Percentiles rank a stretch among this genome's conserved stretches.
phyloP scores from a whole-genome alignment of 2,797 vertebrate species.

The Pantherophis vulpinus region DNA sequence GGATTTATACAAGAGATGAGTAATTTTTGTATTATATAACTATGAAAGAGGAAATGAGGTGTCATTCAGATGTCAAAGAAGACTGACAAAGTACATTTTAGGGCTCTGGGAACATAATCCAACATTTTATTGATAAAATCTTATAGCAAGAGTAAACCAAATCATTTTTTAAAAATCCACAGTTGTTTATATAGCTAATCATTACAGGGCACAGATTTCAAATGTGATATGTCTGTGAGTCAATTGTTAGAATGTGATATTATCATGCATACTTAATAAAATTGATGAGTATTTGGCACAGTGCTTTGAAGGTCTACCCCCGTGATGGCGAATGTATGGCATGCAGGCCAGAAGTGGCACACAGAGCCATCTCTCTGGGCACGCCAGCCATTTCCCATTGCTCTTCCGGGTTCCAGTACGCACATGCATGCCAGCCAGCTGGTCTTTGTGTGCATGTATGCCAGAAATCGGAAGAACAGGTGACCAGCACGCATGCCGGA shows the following conservation, averaged over 20 bases:
- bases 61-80: neutral
- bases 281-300: neutral
- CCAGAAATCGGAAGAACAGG: too few relatives aligned
- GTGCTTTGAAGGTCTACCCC: neutral
- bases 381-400: too few relatives aligned
- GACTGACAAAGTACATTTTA: neutral
- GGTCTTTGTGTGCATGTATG: too few relatives aligned
- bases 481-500: too few relatives aligned
- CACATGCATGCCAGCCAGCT: too few relatives aligned
- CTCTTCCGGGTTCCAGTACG: too few relatives aligned
- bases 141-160: neutral
- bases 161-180: neutral
- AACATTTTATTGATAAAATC: neutral
- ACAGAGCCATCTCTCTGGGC: too few relatives aligned
- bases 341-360: too few relatives aligned
- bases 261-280: neutral
- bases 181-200: neutral
- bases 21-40: constrained; percentile 4
- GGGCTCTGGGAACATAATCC: neutral
- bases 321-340: too few relatives aligned
- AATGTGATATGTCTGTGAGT: neutral
- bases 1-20: constrained; percentile 2
- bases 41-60: neutral
- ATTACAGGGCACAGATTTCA: neutral
- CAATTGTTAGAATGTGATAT: neutral